Evolutionary conservation across 2,888 invertebrate genomes (phyloP), one percentile per base, ranked within the genome.

Genomic region (Empis stercorea): DNA sequence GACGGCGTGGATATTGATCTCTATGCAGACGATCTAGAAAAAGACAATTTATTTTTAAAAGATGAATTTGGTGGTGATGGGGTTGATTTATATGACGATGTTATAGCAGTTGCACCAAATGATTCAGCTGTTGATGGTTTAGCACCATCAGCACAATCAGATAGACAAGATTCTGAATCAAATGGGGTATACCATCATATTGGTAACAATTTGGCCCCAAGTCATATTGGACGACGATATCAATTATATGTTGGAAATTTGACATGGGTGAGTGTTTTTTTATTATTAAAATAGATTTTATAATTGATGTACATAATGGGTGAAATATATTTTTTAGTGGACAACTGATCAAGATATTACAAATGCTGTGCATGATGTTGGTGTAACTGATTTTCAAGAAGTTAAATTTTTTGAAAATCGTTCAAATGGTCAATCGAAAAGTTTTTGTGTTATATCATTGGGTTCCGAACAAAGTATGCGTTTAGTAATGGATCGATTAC

Each of bases 361-460:
- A 44, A 91, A 93, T 72, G 84, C 86, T n/a, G 78, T 96, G 51
- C 79, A 80, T 45, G 84, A 85, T 56, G 76, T 91, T 57, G 96
- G 96, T 43, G 87, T 96, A 7, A 79, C 76, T 47, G 97, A 99
- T 72, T 85, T 99, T 62, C 79, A 94, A 61, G 99, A 99, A 67
- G 94, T 99, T 34, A 97, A 97, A 72, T 99, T 99, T 73, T 96
- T 96, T 73, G 99, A 99, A 72, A 99, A 99, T 74, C 81, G 97
- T 60, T 87, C 94, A 32, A 97, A 97, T 74, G 97, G 97, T 23
- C 96, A 96, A 70, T 95, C 94, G 0, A 97, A 97, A 74, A 94
- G 99, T 30, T 99, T 96, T 73, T 97, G 96, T 66, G 87, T 96
- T 44, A 84, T 97, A 56, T 88, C 93, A 2, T 75, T 99, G 55